Percentiles rank a stretch among this genome's conserved stretches.
phyloP scores from a whole-genome alignment of 1,140 invertebrate species.

The Lasioglossum baleicum region DNA sequence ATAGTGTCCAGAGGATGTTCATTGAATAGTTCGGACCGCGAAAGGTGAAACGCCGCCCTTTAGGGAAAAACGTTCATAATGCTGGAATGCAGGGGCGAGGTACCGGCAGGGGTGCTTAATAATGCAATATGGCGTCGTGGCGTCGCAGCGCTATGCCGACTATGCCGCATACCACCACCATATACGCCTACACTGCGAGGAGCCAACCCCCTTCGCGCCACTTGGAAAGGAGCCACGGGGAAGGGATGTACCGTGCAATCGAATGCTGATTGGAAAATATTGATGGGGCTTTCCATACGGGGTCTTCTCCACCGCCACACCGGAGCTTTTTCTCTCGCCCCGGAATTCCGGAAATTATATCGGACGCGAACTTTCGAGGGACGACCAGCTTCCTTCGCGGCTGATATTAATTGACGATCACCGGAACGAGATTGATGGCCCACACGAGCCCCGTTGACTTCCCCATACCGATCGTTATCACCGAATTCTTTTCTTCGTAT shows the following conservation, averaged over 20 bases:
- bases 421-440: background rate
- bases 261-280: conserved; percentile 79
- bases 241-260: conserved; percentile 62
- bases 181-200: conserved; percentile 69
- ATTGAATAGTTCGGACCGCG: background rate
- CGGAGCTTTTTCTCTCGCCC: conserved; percentile 52
- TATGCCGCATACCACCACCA: conserved; percentile 76
- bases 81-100: conserved; percentile 73
- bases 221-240: background rate
- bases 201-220: conserved; percentile 44
- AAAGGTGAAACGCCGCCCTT: conserved; percentile 58
- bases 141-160: conserved; percentile 75
- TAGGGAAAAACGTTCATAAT: conserved; percentile 78
- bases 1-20: background rate
- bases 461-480: no score
- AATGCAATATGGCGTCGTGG: conserved; percentile 78
- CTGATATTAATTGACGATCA: conserved; percentile 45
- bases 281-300: conserved; percentile 62
- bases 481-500: no score
- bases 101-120: conserved; percentile 72
- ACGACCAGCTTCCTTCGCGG: background rate
- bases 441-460: background rate
- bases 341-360: conserved; percentile 57
- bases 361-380: conserved; percentile 24
- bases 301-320: conserved; percentile 5